A percentile compares a stretch with the other conserved stretches of the same genome.
These are phyloP conservation scores for Tachuris rubrigastra DNA, from an alignment of 2,113 vertebrate genomes.

Conservation along the genomic window DNA sequence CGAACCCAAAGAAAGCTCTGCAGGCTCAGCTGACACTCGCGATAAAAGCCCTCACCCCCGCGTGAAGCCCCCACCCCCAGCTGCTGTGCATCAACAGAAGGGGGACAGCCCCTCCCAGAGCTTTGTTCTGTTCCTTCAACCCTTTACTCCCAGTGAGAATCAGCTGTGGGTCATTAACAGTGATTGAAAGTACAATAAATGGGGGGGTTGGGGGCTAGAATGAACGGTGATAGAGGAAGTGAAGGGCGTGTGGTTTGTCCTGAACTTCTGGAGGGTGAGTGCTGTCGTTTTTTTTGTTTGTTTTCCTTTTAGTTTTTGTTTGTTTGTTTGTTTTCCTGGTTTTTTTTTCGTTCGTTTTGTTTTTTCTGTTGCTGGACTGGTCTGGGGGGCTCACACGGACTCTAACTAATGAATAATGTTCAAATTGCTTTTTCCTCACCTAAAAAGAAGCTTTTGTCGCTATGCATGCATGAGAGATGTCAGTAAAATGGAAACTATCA, in stretches of 20 bases:
- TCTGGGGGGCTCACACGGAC: background rate
- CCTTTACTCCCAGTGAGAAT: background rate
- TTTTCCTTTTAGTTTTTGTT: background rate
- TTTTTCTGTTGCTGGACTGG: background rate
- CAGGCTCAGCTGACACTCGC: background rate
- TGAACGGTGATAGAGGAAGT: accelerated
- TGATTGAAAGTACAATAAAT: accelerated
- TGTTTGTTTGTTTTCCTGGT: too few species aligned
- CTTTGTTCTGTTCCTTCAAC: background rate
- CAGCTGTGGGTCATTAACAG: accelerated
- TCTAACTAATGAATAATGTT: background rate
- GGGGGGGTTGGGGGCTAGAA: accelerated
- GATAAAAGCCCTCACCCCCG: too few species aligned
- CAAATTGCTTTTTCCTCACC: background rate
- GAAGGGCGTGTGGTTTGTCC: accelerated
- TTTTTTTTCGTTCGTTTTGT: too few species aligned
- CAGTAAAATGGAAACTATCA: accelerated
- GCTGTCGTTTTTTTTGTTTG: too few species aligned
- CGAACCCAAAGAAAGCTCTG: background rate
- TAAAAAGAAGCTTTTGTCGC: accelerated
- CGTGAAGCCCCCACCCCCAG: background rate
- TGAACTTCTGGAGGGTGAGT: accelerated
- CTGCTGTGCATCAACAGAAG: background rate
- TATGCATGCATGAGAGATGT: accelerated
- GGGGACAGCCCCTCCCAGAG: background rate